Base-by-base conservation (phyloP, 2,113 vertebrate genomes). In the Laticauda colubrina region DNA sequence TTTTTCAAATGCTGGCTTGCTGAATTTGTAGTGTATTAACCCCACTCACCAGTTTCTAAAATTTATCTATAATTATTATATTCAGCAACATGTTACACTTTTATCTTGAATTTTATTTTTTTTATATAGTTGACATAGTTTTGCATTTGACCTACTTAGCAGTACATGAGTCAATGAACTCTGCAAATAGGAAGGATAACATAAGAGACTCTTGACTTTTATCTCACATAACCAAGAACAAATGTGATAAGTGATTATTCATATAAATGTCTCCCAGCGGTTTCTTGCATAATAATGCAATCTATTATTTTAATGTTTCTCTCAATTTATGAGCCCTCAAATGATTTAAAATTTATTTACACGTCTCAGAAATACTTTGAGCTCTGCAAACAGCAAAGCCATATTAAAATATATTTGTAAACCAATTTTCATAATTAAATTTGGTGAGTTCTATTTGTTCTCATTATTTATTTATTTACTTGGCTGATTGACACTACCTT, bases 11-110 rank as follows among this genome's bases (percentile, higher is more conserved):
- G 20, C 21, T 43, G 75, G 6, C 34, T 81, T 81, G 34, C 15
- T 59, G 39, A 89, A 45, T 34, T 43, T 48, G 94, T 0, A 24
- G 11, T 43, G 89, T 81, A 61, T 4, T 51, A 1, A 90, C 3
- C 20, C 54, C 4, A 81, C 29, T 90, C n/a, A 39, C 34, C n/a
- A 29, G 94, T 81, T 94, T 89, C 48, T 21, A 89, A 94, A 88
- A 57, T 1, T 5, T 1, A 26, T 24, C 55, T 43, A 8, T 81
- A 43, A 56, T 34, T 43, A 69, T 26, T 23, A 54, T 91, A 56
- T 85, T 45, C 53, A 56, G 29, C 23, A 18, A 57, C 39, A 57
- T 26, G 57, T 59, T 26, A 45, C 24, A 85, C 11, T 43, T 43
- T 56, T 85, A 85, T 57, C 20, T 48, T 51, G 45, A 48, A 69